Conservation (phyloP, 2,888 invertebrate species). For the Leptinotarsa haldemani region DNA sequence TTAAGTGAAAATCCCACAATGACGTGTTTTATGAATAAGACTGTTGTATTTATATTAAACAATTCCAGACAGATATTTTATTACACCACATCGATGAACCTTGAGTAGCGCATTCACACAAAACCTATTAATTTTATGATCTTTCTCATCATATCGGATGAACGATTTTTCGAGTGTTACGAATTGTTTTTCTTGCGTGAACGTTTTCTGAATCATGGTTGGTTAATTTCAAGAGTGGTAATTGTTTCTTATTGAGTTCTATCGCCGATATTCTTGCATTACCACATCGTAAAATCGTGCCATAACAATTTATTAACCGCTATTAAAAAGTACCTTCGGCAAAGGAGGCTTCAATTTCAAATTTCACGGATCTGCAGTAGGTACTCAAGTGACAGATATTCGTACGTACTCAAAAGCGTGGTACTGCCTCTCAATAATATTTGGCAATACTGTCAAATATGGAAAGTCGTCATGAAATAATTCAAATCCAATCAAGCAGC, state of each 20-base stretch:
- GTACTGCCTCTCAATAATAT: too few relatives aligned
- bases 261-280: neutral
- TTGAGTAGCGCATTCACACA: neutral
- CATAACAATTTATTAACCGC: neutral
- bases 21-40: neutral
- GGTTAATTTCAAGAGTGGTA: neutral
- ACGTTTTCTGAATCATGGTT: conserved; percentile 4
- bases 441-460: too few relatives aligned
- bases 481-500: too few relatives aligned
- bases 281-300: conserved; percentile 7
- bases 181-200: conserved; percentile 4
- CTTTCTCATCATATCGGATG: conserved; percentile 6
- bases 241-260: conserved; percentile 5
- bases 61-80: neutral
- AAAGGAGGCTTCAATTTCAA: neutral
- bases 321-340: neutral
- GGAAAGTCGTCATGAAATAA: too few relatives aligned
- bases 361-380: neutral
- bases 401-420: too few relatives aligned
- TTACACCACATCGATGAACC: neutral
- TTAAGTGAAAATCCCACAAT: too few relatives aligned
- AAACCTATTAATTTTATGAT: conserved; percentile 11
- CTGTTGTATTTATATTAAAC: neutral
- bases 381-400: neutral
- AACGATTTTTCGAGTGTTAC: conserved; percentile 15